phyloP scores from a whole-genome alignment of 2,797 vertebrate genomes.

The Erethizon dorsatum region DNA sequence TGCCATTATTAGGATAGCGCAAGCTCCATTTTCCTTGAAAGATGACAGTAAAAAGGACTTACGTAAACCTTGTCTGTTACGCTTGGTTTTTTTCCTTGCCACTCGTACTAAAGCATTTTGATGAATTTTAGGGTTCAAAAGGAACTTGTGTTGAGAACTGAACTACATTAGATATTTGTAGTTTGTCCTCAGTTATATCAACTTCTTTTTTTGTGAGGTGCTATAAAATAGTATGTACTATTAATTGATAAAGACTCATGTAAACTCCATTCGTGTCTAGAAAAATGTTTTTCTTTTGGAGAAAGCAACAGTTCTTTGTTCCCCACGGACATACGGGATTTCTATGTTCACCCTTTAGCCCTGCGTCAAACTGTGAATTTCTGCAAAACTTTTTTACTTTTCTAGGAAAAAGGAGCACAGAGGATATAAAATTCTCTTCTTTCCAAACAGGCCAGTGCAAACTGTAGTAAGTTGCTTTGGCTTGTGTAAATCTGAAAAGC shows the following conservation, averaged over 20 bases:
- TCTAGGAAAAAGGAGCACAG: constrained; percentile 60
- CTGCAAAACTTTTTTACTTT: constrained; percentile 77
- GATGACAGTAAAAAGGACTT: background rate
- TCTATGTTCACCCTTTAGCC: constrained; percentile 79
- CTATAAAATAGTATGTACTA: constrained; percentile 70
- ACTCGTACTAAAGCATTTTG: background rate
- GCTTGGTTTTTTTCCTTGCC: background rate
- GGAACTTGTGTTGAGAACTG: background rate
- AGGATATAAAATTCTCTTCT: constrained; percentile 63
- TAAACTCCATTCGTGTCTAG: constrained; percentile 75
- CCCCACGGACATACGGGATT: constrained; percentile 61
- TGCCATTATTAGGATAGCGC: background rate
- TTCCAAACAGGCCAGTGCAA: constrained; percentile 28
- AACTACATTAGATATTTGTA: constrained; percentile 66
- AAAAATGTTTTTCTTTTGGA: constrained; percentile 73
- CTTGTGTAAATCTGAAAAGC: constrained; percentile 56
- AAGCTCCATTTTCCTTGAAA: background rate
- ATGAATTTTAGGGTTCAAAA: background rate
- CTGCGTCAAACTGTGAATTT: constrained; percentile 68
- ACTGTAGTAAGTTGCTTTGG: constrained; percentile 56
- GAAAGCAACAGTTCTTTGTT: constrained; percentile 79
- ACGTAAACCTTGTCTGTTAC: background rate
- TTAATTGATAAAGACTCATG: constrained; percentile 83
- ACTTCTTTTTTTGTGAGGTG: constrained; percentile 80
- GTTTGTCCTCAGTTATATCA: constrained; percentile 62